These are phyloP conservation scores for Rhizoglyphus robini DNA, from an alignment of 1,140 invertebrate genomes.

Conservation along the genomic window DNA sequence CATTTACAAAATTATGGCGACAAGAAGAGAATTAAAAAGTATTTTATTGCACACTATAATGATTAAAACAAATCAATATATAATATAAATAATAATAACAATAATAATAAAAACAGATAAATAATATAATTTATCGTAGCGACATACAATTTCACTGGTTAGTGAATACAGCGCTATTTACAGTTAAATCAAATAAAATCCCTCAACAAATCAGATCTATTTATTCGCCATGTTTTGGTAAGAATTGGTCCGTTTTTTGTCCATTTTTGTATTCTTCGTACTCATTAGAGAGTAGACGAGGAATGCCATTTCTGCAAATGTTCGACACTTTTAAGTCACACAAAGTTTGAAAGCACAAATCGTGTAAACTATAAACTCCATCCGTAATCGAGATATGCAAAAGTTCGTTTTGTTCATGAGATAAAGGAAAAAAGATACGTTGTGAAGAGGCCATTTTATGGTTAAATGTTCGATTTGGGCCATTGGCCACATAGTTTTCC, in stretches of 20 bases:
- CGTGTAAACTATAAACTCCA: neutral
- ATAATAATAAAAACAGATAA: neutral
- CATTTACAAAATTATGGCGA: neutral
- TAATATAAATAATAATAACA: neutral
- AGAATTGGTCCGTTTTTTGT: neutral
- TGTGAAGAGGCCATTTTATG: neutral
- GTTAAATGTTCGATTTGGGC: too few species aligned
- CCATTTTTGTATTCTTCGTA: neutral
- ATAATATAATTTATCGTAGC: neutral
- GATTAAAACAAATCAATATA: neutral
- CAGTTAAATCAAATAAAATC: too few species aligned
- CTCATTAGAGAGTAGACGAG: neutral
- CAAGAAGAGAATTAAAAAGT: neutral
- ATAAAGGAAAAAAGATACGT: neutral
- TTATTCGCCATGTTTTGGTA: neutral
- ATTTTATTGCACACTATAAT: neutral
- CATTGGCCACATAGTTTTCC: neutral
- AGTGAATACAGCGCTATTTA: too few species aligned
- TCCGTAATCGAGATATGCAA: neutral
- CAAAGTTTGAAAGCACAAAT: neutral
- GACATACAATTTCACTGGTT: neutral
- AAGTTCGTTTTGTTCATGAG: neutral
- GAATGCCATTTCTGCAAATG: neutral
- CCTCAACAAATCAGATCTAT: too few species aligned
- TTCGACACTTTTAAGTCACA: neutral